Evolutionary conservation across 2,888 invertebrate species (phyloP), one percentile per base, ranked within the genome.

Genomic region (Chesias legatella): DNA sequence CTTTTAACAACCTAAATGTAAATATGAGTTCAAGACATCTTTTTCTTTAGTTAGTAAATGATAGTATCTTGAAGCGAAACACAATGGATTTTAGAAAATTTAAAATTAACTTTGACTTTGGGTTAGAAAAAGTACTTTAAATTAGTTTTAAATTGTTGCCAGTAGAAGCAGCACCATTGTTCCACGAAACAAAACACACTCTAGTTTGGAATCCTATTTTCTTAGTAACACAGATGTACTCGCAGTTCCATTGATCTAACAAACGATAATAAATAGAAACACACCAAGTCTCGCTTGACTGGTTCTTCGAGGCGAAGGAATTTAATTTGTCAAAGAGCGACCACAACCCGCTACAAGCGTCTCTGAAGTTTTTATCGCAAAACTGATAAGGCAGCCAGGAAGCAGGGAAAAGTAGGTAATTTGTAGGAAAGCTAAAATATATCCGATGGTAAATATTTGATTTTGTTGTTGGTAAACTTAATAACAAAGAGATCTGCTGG

Each of bases 271-370:
- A 8, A 31, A 43, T 31, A 34, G 22, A 38, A 30, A 30, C 26
- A 41, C n/a, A 33, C 21, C 10, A n/a, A 27, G 21, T 22, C 6
- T 11, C 49, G 42, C 61, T 59, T 58, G 56, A 61, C 58, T 62
- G 56, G 57, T 60, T 58, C 58, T 54, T 60, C 57, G 61, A 58
- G 51, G 54, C 51, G 51, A 50, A 56, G 50, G 57, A 69, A 67
- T 69, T 69, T 62, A 67, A 69, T 69, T 69, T 69, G 66, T 68
- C 61, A 60, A 57, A 54, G 60, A 62, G 59, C 52, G 58, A 48
- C 54, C 53, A 46, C 51, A 48, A 48, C 50, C 49, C 36, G 41
- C 24, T 42, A 47, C 39, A 55, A 56, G 56, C 56, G 60, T 59
- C 64, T 60, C 53, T 51, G 56, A 62, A 66, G 61, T 66, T 69